Conservation (phyloP, 2,888 invertebrate species). For the Acronicta aceris region DNA sequence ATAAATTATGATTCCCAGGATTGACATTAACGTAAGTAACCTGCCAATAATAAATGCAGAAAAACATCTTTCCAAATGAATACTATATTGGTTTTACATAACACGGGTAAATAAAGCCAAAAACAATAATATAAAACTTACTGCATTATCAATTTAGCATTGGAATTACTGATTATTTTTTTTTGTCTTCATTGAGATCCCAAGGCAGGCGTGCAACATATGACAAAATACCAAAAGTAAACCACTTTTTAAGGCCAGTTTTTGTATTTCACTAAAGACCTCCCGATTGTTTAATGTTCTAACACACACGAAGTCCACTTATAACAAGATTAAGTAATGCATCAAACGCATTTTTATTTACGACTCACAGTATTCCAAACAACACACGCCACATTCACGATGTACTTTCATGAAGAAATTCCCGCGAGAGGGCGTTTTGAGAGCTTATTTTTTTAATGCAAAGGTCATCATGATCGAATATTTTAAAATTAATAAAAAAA, state of each 20-base stretch:
- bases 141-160: slow-evolving; percentile 87
- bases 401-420: slow-evolving; percentile 79
- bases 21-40: slow-evolving; percentile 68
- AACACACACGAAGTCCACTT: slow-evolving; percentile 73
- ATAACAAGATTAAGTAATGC: slow-evolving; percentile 70
- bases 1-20: slow-evolving; percentile 55
- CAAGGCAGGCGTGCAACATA: slow-evolving; percentile 88
- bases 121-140: slow-evolving; percentile 76
- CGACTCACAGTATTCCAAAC: slow-evolving; percentile 87
- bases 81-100: slow-evolving; percentile 36
- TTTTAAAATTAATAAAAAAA: not conserved
- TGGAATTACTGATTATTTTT: slow-evolving; percentile 84
- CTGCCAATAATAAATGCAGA: slow-evolving; percentile 68
- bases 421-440: slow-evolving; percentile 77
- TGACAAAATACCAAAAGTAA: slow-evolving; percentile 83
- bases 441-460: slow-evolving; percentile 37
- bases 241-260: slow-evolving; percentile 68
- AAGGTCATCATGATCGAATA: not conserved
- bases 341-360: slow-evolving; percentile 87
- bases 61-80: slow-evolving; percentile 33
- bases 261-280: slow-evolving; percentile 63
- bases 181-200: slow-evolving; percentile 86
- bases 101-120: slow-evolving; percentile 41
- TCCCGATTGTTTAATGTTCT: slow-evolving; percentile 65
- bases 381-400: slow-evolving; percentile 90